A percentile compares a stretch with the other conserved stretches of the same genome.
Conservation (phyloP, 1,140 invertebrate species). For the Lasioglossum baleicum region DNA sequence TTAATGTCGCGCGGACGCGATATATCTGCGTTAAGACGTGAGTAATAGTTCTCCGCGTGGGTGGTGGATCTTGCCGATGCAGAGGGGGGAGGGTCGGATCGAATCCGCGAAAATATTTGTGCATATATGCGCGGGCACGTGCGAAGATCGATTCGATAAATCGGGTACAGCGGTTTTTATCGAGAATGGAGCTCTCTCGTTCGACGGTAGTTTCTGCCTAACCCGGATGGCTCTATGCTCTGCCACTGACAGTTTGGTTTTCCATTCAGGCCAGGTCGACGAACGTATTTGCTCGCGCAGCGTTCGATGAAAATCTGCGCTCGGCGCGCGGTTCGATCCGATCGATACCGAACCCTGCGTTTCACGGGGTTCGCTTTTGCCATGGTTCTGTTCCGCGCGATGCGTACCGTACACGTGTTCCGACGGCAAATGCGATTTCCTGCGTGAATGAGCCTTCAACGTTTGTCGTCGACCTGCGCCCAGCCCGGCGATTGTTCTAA, state of each 20-base stretch:
- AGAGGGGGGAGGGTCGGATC: not conserved
- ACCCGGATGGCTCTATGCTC: not conserved
- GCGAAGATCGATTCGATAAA: constrained; percentile 45
- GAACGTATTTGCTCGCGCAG: constrained; percentile 33
- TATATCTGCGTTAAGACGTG: constrained; percentile 16
- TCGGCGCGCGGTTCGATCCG: not conserved
- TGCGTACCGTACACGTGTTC: not conserved
- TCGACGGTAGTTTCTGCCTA: constrained; percentile 3
- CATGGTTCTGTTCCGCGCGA: not conserved
- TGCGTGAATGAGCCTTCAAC: not conserved
- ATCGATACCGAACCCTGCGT: constrained; percentile 31
- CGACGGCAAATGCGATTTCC: not conserved
- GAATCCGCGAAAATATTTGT: constrained; percentile 1
- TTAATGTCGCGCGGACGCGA: not conserved
- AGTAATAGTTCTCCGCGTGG: not conserved
- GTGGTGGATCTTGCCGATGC: not conserved
- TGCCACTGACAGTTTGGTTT: constrained; percentile 47
- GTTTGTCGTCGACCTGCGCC: not conserved
- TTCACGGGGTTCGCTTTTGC: constrained; percentile 2
- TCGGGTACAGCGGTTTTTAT: constrained; percentile 44
- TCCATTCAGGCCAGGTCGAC: constrained; percentile 42
- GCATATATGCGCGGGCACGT: constrained; percentile 26
- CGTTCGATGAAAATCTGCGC: constrained; percentile 42
- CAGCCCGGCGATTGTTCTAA: not conserved
- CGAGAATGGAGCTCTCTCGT: not conserved